Percentiles rank a stretch among this genome's conserved stretches.
Evolutionary conservation across 2,888 invertebrate genomes (phyloP).

Genomic region (Himalopsyche kuldschensis): DNA sequence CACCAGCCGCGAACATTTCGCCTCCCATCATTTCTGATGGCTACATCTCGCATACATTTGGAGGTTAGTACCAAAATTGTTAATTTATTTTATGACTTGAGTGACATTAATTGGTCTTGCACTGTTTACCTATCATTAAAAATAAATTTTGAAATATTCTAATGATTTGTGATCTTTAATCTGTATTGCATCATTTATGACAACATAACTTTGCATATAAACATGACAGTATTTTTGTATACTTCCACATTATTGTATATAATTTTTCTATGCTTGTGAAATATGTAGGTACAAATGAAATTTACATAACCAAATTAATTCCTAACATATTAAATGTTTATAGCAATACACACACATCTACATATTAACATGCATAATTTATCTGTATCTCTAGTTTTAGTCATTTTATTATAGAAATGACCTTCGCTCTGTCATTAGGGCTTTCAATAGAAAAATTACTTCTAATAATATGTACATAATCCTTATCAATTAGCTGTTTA

Average conservation of each 20-base stretch:
- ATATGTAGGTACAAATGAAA: background rate
- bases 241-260: background rate
- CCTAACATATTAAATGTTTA: background rate
- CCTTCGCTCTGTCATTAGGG: background rate
- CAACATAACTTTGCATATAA: background rate
- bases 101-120: too few relatives aligned
- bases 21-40: constrained; percentile 34
- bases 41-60: constrained; percentile 21
- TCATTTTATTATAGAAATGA: background rate
- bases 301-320: background rate
- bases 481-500: background rate
- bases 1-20: constrained; percentile 43
- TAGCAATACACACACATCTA: background rate
- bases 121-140: too few relatives aligned
- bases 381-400: background rate
- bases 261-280: background rate
- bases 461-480: background rate
- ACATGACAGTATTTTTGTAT: background rate
- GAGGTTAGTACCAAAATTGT: constrained; percentile 4
- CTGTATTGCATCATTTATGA: background rate
- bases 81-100: background rate
- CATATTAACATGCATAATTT: background rate
- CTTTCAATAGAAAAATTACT: background rate
- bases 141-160: background rate
- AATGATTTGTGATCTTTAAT: background rate